phyloP scores from a whole-genome alignment of 2,113 vertebrate species.

The Limanda limanda region DNA sequence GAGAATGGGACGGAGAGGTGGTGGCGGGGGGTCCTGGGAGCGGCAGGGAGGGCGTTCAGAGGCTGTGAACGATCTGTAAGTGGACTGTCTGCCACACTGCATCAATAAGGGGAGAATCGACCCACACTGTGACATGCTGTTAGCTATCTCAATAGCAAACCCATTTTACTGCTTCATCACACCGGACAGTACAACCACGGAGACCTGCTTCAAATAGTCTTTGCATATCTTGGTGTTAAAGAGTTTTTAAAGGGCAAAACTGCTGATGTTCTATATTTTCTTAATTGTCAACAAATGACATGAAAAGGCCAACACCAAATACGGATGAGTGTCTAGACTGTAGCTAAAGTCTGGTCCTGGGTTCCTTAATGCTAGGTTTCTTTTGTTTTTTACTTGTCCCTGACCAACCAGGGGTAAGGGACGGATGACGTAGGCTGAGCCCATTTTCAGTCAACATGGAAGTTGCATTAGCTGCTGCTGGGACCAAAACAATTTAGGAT shows the following conservation, averaged over 20 bases:
- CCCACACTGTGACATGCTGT: conserved; percentile 58
- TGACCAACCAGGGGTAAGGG: too few species aligned
- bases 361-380: too few species aligned
- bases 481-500: too few species aligned
- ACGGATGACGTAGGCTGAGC: too few species aligned
- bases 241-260: background rate
- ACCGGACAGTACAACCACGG: conserved; percentile 47
- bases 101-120: conserved; percentile 51
- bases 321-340: too few species aligned
- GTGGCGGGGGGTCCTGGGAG: conserved; percentile 50
- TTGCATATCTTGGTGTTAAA: background rate
- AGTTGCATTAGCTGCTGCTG: too few species aligned
- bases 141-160: conserved; percentile 41
- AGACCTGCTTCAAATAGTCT: conserved; percentile 59
- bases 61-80: conserved; percentile 45
- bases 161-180: conserved; percentile 51
- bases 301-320: background rate
- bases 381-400: too few species aligned
- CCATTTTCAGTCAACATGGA: too few species aligned
- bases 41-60: conserved; percentile 39
- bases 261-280: background rate
- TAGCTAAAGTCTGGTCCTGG: too few species aligned
- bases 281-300: conserved; percentile 27
- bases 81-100: conserved; percentile 50
- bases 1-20: background rate